Conservation (phyloP, 2,797 vertebrate genomes). For the Ateles fusciceps region DNA sequence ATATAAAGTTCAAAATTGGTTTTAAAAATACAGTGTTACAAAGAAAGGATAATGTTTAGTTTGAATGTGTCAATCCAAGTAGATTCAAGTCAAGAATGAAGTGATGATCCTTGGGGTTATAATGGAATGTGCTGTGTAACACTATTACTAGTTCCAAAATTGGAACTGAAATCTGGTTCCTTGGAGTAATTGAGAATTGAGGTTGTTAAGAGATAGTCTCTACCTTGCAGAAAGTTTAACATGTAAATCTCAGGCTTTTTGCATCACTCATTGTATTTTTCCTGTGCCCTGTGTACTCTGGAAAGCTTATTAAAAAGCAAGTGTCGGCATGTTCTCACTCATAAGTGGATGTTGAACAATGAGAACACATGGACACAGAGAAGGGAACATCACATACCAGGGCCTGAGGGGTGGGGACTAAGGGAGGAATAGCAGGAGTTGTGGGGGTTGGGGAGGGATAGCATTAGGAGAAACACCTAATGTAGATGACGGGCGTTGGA, state of each 20-base stretch:
- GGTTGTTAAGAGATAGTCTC: neutral
- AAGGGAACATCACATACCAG: too few relatives aligned
- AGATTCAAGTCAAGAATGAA: neutral
- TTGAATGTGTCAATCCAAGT: neutral
- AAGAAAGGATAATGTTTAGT: neutral
- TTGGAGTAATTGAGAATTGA: neutral
- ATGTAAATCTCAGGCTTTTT: neutral
- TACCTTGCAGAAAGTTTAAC: neutral
- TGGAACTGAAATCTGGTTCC: neutral
- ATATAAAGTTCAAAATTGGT: neutral
- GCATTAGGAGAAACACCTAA: too few relatives aligned
- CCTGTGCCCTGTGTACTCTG: neutral
- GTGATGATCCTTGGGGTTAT: neutral
- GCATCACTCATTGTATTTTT: neutral
- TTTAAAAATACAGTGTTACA: neutral
- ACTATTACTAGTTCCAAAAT: neutral
- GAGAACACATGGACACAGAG: too few relatives aligned
- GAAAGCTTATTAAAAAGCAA: neutral
- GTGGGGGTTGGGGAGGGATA: too few relatives aligned
- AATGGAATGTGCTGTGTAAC: neutral
- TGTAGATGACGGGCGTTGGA: too few relatives aligned
- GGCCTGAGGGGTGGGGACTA: too few relatives aligned
- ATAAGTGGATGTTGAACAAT: too few relatives aligned
- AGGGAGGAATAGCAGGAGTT: too few relatives aligned
- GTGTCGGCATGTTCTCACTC: too few relatives aligned